Percentiles rank a stretch among this genome's conserved stretches.
phyloP scores from a whole-genome alignment of 1,140 invertebrate genomes.

The Phortica variegata region DNA sequence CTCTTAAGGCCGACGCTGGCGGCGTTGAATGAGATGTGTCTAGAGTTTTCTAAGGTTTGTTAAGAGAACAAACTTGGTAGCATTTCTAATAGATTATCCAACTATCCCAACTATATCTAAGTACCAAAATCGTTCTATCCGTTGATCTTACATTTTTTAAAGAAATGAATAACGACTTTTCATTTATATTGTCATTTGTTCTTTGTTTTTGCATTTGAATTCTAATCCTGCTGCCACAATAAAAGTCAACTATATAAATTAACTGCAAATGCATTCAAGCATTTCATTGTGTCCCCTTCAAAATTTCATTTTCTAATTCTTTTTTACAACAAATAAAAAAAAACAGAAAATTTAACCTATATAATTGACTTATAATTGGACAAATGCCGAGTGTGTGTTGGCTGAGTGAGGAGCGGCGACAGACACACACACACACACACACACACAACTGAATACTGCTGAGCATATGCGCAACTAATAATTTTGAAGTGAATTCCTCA shows the following conservation, averaged over 20 bases:
- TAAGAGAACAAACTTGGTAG: no score
- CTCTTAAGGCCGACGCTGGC: no score
- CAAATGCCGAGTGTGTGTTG: constrained; percentile 11
- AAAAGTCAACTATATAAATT: constrained; percentile 37
- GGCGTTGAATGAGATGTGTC: no score
- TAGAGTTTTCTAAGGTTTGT: no score
- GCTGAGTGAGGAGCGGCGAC: no score
- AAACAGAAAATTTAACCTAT: constrained; percentile 48
- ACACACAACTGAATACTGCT: background rate
- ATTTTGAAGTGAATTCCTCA: constrained; percentile 48
- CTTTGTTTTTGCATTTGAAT: background rate
- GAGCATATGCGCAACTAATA: constrained; percentile 52
- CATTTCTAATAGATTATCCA: background rate
- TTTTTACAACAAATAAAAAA: no score
- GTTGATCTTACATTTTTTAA: no score
- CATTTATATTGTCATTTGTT: background rate
- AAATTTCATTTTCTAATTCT: constrained; percentile 40
- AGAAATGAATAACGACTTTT: no score
- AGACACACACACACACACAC: constrained; percentile 14
- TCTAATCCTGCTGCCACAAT: constrained; percentile 13
- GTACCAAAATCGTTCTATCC: no score
- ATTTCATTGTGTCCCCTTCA: constrained; percentile 50
- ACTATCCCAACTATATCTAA: constrained; percentile 4
- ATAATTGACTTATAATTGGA: constrained; percentile 57
- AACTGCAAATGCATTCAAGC: constrained; percentile 37